A percentile compares a stretch with the other conserved stretches of the same genome.
Conservation (phyloP, 1,140 invertebrate species). For the Drosophila kanapiae region DNA sequence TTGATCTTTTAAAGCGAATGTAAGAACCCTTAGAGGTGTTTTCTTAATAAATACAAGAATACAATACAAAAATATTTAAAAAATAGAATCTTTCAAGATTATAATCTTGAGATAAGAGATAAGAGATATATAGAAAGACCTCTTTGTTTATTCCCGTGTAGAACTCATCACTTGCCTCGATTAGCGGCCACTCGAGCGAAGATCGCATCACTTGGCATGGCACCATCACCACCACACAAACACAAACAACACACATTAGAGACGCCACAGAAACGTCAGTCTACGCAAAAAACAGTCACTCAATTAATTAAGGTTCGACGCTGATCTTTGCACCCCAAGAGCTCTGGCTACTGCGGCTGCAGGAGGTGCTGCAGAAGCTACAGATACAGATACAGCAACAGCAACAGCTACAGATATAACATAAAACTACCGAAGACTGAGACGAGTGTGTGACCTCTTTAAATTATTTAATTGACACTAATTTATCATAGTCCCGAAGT, state of each 20-base stretch:
- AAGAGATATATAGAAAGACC: too few species aligned
- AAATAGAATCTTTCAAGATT: too few species aligned
- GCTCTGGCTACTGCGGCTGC: constrained; percentile 3
- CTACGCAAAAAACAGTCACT: constrained; percentile 49
- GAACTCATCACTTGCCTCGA: constrained; percentile 44
- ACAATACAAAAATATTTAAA: too few species aligned
- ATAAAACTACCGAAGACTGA: constrained; percentile 30
- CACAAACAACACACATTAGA: constrained; percentile 21
- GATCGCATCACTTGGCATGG: constrained; percentile 20
- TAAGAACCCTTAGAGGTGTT: too few species aligned
- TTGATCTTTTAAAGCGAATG: too few species aligned
- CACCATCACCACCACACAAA: constrained; percentile 1
- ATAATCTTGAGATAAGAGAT: too few species aligned
- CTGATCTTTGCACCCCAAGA: constrained; percentile 77
- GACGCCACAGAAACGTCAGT: constrained; percentile 9
- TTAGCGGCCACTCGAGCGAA: constrained; percentile 43
- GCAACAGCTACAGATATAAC: background rate
- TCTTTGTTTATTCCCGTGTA: constrained; percentile 6
- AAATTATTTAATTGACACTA: constrained; percentile 85
- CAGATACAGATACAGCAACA: background rate
- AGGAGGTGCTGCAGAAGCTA: constrained; percentile 27
- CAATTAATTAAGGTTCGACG: constrained; percentile 82
- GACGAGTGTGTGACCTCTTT: constrained; percentile 74
- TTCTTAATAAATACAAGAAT: too few species aligned
- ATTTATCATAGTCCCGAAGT: constrained; percentile 72